A percentile compares a stretch with the other conserved stretches of the same genome.
Conservation (phyloP, 2,113 vertebrate species). For the Corydoras maculifer region DNA sequence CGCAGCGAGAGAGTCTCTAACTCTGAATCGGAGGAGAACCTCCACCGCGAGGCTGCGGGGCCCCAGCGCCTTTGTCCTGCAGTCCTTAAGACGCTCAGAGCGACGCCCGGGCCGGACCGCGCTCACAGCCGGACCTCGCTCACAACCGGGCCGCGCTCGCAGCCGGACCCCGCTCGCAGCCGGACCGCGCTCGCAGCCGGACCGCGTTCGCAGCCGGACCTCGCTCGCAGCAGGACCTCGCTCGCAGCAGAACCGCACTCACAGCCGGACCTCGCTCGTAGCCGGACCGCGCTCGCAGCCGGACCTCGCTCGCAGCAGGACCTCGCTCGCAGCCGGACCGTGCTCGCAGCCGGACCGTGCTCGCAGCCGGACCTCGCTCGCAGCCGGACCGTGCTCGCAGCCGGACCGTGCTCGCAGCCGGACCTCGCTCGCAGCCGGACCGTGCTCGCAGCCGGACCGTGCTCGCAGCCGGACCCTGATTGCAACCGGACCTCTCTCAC, state of each 20-base stretch:
- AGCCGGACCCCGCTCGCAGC: slow-evolving; percentile 22
- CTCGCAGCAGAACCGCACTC: slow-evolving; percentile 2
- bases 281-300: not conserved
- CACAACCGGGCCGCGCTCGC: no score
- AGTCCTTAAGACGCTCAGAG: slow-evolving; percentile 15
- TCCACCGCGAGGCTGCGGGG: no score
- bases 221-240: slow-evolving; percentile 28
- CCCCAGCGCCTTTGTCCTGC: slow-evolving; percentile 5
- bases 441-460: slow-evolving; percentile 19
- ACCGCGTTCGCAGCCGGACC: not conserved
- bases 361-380: slow-evolving; percentile 11
- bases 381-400: not conserved
- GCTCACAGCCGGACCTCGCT: slow-evolving; percentile 12
- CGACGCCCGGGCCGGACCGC: slow-evolving; percentile 13
- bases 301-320: slow-evolving; percentile 19
- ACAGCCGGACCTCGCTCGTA: slow-evolving; percentile 22
- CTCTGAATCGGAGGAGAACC: not conserved
- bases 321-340: not conserved
- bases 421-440: slow-evolving; percentile 28
- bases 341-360: slow-evolving; percentile 17
- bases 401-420: not conserved
- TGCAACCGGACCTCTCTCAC: not conserved
- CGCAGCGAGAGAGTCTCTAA: not conserved
- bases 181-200: not conserved
- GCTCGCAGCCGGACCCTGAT: slow-evolving; percentile 10